phyloP scores from a whole-genome alignment of 2,113 vertebrate species.

The Scopus umbretta region DNA sequence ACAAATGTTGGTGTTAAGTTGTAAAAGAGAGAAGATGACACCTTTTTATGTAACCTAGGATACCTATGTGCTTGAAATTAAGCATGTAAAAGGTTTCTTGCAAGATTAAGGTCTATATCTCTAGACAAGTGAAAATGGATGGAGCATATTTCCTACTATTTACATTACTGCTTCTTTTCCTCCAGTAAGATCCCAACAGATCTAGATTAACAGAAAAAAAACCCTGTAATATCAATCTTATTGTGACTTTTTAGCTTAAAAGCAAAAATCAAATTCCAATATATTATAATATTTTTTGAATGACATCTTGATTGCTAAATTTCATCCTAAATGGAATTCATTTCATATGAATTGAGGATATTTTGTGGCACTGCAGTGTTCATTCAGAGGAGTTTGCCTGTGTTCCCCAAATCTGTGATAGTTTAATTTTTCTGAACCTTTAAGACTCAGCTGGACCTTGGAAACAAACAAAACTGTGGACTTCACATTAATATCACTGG shows the following conservation, averaged over 20 bases:
- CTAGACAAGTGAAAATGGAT: neutral
- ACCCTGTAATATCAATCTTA: neutral
- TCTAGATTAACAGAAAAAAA: neutral
- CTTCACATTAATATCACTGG: neutral
- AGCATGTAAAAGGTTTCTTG: neutral
- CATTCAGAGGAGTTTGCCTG: neutral
- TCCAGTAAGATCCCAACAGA: neutral
- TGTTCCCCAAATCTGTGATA: neutral
- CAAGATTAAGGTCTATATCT: neutral
- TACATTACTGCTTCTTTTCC: neutral
- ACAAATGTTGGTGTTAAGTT: neutral
- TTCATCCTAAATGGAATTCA: neutral
- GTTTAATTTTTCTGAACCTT: neutral
- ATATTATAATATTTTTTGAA: neutral
- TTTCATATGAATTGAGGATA: neutral
- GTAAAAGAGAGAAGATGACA: neutral
- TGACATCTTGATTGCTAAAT: neutral
- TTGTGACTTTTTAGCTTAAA: neutral
- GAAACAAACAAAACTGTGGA: neutral
- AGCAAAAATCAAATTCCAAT: neutral
- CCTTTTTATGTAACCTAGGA: neutral
- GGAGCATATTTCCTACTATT: neutral
- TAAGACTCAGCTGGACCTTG: neutral
- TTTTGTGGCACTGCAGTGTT: neutral
- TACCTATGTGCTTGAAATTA: neutral